phyloP scores from a whole-genome alignment of 1,140 invertebrate species.

The Papilio helenus region DNA sequence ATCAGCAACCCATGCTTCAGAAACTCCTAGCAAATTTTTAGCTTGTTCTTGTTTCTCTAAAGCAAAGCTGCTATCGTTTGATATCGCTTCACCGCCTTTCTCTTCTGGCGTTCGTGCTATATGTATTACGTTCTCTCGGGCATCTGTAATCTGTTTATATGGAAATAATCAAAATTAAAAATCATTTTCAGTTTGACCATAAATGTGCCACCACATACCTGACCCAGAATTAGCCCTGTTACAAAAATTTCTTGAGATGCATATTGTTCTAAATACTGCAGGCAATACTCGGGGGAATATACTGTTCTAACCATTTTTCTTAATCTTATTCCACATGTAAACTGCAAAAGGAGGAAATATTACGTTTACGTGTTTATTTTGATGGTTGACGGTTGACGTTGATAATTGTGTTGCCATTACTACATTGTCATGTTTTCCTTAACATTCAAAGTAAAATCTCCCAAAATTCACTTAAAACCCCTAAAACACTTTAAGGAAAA shows the following conservation, averaged over 20 bases:
- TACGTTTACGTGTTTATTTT: slow-evolving; percentile 39
- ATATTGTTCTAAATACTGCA: slow-evolving; percentile 80
- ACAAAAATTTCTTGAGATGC: slow-evolving; percentile 82
- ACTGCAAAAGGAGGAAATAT: slow-evolving; percentile 8
- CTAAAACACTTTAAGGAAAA: too few relatives aligned
- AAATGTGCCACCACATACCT: slow-evolving; percentile 78
- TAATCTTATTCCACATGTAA: slow-evolving; percentile 38
- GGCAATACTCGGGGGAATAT: slow-evolving; percentile 76
- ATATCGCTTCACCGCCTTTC: slow-evolving; percentile 56
- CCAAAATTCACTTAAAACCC: too few relatives aligned
- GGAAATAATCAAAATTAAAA: slow-evolving; percentile 23
- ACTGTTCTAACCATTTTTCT: slow-evolving; percentile 73
- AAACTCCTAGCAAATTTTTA: slow-evolving; percentile 76
- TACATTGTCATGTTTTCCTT: neutral
- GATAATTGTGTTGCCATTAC: neutral
- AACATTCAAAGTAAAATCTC: neutral
- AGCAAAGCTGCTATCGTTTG: slow-evolving; percentile 59
- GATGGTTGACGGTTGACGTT: neutral
- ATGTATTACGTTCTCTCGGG: slow-evolving; percentile 89
- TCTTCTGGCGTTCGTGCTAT: slow-evolving; percentile 88
- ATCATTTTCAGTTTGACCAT: slow-evolving; percentile 1
- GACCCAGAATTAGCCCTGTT: slow-evolving; percentile 87
- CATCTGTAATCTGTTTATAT: slow-evolving; percentile 78
- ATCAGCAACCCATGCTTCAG: slow-evolving; percentile 86
- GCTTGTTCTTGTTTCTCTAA: slow-evolving; percentile 59